Evolutionary conservation across 2,888 invertebrate genomes (phyloP), one percentile per base, ranked within the genome.

Genomic region (Cistogaster globosa): DNA sequence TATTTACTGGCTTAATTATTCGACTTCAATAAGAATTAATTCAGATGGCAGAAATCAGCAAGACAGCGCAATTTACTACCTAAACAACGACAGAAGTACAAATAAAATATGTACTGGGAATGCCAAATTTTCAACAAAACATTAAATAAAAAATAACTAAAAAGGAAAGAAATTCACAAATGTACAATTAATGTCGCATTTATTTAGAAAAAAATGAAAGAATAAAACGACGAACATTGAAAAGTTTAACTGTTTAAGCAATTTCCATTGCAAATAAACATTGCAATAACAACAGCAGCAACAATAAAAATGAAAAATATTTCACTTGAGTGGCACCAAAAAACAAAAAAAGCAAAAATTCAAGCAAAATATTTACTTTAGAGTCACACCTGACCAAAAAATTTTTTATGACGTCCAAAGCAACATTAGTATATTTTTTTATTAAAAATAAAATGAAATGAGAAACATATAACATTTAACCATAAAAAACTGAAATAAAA

Each of bases 201-300:
- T 42, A 12, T 42, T 7, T 12, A 11, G 42, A 42, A 1, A 42
- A 12, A 42, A 42, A 42, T 12, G 6, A 9, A 38, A 7, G 14
- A 45, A 32, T 63, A 36, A 14, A 68, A 16, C 14, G 32, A 11
- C 20, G 36, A 38, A 45, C 12, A 72, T 60, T 76, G 79, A 71
- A 84, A 84, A 80, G 68, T 84, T 84, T 75, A 84, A 84, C 72
- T 83, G 71, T 79, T 71, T 84, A 87, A 87, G 86, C 83, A 87
- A 87, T 87, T 86, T 86, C 84, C 81, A 79, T 77, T 53, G 75
- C 67, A 67, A 58, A 72, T 4, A 67, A 12, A 63, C 32, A 42
- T 42, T 1, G 1, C 2, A 4, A 12, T 42, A 38, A 26, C 12
- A 42, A 42, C 45, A 62, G 68, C 18, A 68, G 26, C n/a, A 65